Conservation (phyloP, 2,888 invertebrate species). For the Drosophila siamana region DNA sequence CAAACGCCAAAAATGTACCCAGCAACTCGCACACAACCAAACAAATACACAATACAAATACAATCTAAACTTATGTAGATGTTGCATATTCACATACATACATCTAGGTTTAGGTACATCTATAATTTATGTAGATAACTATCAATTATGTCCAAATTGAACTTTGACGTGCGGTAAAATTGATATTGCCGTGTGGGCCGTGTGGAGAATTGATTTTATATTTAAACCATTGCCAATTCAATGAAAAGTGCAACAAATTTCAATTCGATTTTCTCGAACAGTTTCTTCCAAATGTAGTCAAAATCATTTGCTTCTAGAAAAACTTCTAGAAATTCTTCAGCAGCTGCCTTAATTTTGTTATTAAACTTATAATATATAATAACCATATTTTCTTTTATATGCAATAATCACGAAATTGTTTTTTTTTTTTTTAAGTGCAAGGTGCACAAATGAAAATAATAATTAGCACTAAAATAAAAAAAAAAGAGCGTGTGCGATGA, state of each 20-base stretch:
- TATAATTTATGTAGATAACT: conserved; percentile 31
- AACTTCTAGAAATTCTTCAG: no score
- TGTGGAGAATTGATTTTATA: conserved; percentile 44
- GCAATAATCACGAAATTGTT: no score
- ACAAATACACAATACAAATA: no score
- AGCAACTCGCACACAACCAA: conserved; percentile 1
- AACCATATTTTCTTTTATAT: no score
- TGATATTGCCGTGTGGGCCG: conserved; percentile 28
- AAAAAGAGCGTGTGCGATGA: background rate
- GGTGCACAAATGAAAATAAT: background rate
- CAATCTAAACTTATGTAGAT: no score
- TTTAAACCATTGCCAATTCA: conserved; percentile 5
- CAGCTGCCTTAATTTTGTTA: no score
- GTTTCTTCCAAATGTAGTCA: no score
- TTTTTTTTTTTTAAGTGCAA: no score
- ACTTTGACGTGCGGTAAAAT: conserved; percentile 64
- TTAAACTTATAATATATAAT: no score
- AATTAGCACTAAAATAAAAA: conserved; percentile 2
- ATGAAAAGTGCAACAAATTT: conserved; percentile 1
- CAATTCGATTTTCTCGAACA: background rate
- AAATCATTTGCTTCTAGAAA: no score
- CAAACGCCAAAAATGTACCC: background rate
- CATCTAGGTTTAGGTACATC: background rate
- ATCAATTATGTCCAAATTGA: conserved; percentile 74
- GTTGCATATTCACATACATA: background rate